Evolutionary conservation across 2,113 vertebrate genomes (phyloP).

Genomic region (Gopherus evgoodei): DNA sequence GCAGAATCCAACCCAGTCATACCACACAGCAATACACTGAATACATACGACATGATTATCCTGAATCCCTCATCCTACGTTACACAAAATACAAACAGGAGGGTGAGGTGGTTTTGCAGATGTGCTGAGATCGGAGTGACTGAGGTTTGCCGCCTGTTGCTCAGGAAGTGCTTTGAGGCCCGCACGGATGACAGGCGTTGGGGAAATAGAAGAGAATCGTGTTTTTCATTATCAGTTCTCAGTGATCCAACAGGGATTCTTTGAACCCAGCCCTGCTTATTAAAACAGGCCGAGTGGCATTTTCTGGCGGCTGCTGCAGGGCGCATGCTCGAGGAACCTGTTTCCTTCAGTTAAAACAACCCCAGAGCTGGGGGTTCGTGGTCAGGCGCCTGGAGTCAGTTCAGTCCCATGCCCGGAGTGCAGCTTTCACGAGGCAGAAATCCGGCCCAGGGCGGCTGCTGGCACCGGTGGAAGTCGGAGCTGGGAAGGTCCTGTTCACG

Average conservation of each 20-base stretch:
- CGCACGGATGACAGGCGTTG: conserved; percentile 36
- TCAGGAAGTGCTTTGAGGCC: accelerated
- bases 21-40: too few relatives aligned
- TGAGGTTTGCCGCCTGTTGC: conserved; percentile 35
- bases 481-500: too few relatives aligned
- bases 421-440: too few relatives aligned
- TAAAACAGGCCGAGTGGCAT: conserved; percentile 5
- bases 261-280: conserved; percentile 43
- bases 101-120: neutral
- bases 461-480: neutral
- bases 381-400: neutral
- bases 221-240: conserved; percentile 53
- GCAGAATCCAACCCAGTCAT: too few relatives aligned
- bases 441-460: too few relatives aligned
- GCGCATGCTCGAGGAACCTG: neutral
- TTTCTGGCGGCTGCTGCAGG: neutral
- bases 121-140: neutral
- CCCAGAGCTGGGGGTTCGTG: too few relatives aligned
- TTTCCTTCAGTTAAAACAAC: too few relatives aligned
- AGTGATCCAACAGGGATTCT: neutral
- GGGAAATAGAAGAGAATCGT: neutral
- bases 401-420: too few relatives aligned
- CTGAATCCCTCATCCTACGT: too few relatives aligned
- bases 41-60: too few relatives aligned
- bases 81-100: too few relatives aligned